phyloP scores from a whole-genome alignment of 2,888 invertebrate species.

The Bruchidius siliquastri region DNA sequence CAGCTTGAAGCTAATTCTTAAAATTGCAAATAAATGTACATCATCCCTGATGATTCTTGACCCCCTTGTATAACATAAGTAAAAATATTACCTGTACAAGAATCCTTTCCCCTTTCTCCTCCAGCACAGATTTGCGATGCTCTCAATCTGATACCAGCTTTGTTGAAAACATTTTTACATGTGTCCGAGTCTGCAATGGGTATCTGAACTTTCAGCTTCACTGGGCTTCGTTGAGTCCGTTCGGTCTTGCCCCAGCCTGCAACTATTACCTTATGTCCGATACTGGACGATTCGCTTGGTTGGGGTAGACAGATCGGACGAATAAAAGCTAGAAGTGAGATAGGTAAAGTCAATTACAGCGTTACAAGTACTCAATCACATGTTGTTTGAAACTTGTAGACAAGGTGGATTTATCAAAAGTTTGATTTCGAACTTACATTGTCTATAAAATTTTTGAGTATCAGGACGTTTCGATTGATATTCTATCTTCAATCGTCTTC shows the following conservation, averaged over 20 bases:
- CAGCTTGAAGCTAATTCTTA: no score
- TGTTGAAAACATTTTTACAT: constrained; percentile 44
- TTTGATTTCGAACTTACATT: no score
- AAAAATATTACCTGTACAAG: constrained; percentile 50
- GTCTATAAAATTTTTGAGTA: no score
- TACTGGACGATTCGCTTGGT: constrained; percentile 26
- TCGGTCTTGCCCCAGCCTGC: constrained; percentile 46
- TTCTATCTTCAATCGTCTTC: no score
- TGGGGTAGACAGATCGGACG: constrained; percentile 40
- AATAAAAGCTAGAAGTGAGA: constrained; percentile 28
- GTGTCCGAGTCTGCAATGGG: constrained; percentile 53
- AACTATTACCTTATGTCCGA: constrained; percentile 35
- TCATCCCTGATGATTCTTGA: no score
- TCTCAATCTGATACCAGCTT: constrained; percentile 26
- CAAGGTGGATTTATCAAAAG: no score
- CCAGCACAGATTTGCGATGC: constrained; percentile 39
- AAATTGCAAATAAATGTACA: no score
- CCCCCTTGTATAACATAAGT: no score
- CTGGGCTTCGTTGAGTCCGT: constrained; percentile 31
- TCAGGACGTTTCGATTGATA: no score
- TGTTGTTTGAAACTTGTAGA: no score
- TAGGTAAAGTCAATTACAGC: not conserved
- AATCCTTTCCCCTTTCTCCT: constrained; percentile 54
- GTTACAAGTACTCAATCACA: no score
- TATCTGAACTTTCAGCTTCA: constrained; percentile 60